Conservation (phyloP, 2,888 invertebrate genomes). For the Harmothoe impar region DNA sequence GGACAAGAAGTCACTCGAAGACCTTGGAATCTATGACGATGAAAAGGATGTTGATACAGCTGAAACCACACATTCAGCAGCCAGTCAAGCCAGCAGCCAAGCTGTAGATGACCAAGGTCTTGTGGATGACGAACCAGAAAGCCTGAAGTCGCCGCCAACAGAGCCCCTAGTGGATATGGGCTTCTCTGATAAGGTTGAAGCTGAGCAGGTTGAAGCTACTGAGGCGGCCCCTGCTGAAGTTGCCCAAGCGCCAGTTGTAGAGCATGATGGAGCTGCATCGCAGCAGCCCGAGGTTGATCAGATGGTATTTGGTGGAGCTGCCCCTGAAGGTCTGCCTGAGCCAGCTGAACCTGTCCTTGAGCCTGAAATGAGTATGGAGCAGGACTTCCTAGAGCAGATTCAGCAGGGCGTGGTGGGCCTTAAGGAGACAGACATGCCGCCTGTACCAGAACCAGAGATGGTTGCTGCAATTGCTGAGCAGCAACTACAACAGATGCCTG, state of each 20-base stretch:
- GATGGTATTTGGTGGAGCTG: constrained; percentile 66
- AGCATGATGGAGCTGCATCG: constrained; percentile 17
- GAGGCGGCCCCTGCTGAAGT: constrained; percentile 54
- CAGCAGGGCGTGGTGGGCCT: constrained; percentile 27
- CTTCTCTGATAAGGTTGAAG: constrained; percentile 37
- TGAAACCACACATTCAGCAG: constrained; percentile 61
- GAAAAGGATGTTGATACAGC: constrained; percentile 71
- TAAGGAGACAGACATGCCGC: constrained; percentile 54
- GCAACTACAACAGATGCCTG: background rate
- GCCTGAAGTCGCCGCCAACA: background rate
- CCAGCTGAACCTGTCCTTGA: constrained; percentile 62
- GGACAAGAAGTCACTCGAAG: constrained; percentile 69
- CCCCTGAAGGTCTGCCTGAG: constrained; percentile 67
- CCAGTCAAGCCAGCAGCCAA: constrained; percentile 40
- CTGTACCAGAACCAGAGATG: constrained; percentile 19
- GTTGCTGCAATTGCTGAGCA: constrained; percentile 15
- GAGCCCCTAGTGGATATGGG: constrained; percentile 37
- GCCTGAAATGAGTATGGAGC: constrained; percentile 35
- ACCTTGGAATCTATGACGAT: constrained; percentile 77
- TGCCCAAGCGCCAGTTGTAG: constrained; percentile 17
- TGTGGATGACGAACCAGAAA: constrained; percentile 31
- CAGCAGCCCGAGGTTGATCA: constrained; percentile 64
- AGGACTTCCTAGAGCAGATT: constrained; percentile 53
- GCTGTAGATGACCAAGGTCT: constrained; percentile 55
- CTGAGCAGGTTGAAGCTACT: constrained; percentile 47